Conservation (phyloP, 2,113 vertebrate species). For the Nibea coibor region DNA sequence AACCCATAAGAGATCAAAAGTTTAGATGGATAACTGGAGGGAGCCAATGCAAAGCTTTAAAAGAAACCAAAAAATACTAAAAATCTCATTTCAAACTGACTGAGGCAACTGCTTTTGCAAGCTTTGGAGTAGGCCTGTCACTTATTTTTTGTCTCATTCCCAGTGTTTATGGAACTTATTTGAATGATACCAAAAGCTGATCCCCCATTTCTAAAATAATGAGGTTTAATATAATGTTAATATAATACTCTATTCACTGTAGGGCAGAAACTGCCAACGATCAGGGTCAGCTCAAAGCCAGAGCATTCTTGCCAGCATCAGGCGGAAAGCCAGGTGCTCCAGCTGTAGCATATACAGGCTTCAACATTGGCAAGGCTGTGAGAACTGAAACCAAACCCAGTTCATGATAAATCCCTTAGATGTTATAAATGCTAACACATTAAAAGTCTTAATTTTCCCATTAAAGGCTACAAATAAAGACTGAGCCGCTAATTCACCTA, state of each 20-base stretch:
- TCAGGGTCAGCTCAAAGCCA: conserved; percentile 29
- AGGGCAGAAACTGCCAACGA: background rate
- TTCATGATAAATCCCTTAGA: background rate
- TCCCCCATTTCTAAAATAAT: background rate
- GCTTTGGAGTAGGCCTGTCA: background rate
- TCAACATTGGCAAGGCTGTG: background rate
- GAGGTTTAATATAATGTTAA: conserved; percentile 15
- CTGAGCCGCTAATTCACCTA: background rate
- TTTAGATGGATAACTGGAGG: conserved; percentile 21
- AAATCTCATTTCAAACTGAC: conserved; percentile 19
- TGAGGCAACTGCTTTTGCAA: background rate
- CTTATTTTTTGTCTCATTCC: background rate
- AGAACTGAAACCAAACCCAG: background rate
- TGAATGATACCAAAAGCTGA: background rate
- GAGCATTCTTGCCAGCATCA: conserved; percentile 12
- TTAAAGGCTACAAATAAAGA: conserved; percentile 2
- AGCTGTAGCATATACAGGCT: conserved; percentile 5
- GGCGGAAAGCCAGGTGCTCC: conserved; percentile 11
- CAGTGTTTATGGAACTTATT: background rate
- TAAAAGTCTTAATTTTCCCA: background rate
- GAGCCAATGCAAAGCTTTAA: background rate
- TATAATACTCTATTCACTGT: conserved; percentile 15
- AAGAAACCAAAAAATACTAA: conserved; percentile 25
- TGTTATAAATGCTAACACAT: background rate
- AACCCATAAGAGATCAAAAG: conserved; percentile 6